Evolutionary conservation across 2,797 vertebrate genomes (phyloP).

Genomic region (Premnoplex brunnescens): DNA sequence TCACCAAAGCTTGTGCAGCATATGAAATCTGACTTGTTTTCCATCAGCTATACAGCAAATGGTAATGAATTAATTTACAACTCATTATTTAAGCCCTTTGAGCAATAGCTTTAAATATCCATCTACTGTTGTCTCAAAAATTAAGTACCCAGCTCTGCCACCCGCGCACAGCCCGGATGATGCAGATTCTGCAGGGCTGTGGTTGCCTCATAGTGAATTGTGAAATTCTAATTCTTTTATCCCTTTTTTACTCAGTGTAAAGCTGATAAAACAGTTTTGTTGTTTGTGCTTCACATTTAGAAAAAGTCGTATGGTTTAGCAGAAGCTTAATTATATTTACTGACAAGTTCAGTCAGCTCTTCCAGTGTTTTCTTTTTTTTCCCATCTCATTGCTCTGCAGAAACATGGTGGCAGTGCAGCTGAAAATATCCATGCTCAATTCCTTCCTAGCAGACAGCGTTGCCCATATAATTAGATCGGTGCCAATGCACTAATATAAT

Average conservation of each 20-base stretch:
- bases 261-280: background rate
- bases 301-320: background rate
- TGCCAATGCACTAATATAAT: background rate
- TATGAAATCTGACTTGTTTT: background rate
- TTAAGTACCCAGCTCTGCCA: background rate
- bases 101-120: background rate
- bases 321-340: conserved; percentile 9
- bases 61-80: conserved; percentile 4
- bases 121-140: background rate
- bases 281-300: conserved; percentile 7
- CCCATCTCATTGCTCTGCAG: background rate
- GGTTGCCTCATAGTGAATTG: background rate
- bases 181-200: background rate
- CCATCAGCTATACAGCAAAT: background rate
- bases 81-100: background rate
- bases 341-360: background rate
- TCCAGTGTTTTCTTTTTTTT: background rate
- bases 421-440: background rate
- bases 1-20: background rate
- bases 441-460: background rate
- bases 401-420: background rate
- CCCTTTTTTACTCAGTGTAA: conserved; percentile 25
- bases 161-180: accelerated
- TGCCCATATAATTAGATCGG: background rate
- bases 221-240: background rate